phyloP scores from a whole-genome alignment of 2,888 invertebrate genomes.

The Dorcus parallelipipedus region DNA sequence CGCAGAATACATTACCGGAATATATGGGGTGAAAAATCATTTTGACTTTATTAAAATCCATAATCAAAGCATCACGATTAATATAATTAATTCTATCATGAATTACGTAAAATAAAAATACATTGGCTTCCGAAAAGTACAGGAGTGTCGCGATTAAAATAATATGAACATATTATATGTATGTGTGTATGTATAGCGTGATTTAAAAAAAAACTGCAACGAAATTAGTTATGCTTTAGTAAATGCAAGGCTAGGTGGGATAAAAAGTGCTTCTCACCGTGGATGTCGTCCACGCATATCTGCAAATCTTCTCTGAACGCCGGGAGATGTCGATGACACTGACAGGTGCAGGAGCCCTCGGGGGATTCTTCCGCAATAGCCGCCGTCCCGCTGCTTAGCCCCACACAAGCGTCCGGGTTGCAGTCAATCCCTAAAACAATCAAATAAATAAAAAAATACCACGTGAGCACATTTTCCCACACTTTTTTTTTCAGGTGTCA shows the following conservation, averaged over 20 bases:
- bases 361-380: slow-evolving; percentile 31
- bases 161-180: neutral
- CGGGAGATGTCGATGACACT: slow-evolving; percentile 71
- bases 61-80: no score
- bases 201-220: neutral
- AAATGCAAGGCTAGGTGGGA: no score
- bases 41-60: no score
- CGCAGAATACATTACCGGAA: no score
- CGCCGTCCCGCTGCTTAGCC: slow-evolving; percentile 66
- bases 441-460: slow-evolving; percentile 4
- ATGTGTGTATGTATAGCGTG: neutral
- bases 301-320: slow-evolving; percentile 81
- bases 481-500: neutral
- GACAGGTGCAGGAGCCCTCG: slow-evolving; percentile 63
- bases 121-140: no score
- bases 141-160: no score
- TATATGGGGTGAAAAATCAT: no score
- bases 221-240: neutral
- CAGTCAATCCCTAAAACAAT: slow-evolving; percentile 53
- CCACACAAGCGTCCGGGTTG: slow-evolving; percentile 63
- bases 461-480: neutral
- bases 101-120: no score
- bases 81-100: no score
- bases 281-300: slow-evolving; percentile 81
- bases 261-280: slow-evolving; percentile 58